Evolutionary conservation across 2,888 invertebrate genomes (phyloP).

Genomic region (Autographa pulchrina): DNA sequence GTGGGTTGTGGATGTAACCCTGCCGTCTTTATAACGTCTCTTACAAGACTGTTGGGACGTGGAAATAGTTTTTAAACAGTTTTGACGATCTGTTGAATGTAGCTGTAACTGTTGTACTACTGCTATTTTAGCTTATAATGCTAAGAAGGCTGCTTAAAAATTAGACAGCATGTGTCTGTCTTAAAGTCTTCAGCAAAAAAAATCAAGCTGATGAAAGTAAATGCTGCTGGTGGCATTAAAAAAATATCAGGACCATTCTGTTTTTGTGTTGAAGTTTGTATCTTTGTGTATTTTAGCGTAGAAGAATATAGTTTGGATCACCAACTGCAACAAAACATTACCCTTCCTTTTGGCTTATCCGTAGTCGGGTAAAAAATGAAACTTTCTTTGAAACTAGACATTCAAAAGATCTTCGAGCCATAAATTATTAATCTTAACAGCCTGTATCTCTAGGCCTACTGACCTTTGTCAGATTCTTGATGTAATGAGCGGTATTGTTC

Average conservation of each 20-base stretch:
- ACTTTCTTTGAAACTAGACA: background rate
- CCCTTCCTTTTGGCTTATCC: background rate
- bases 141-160: too few species aligned
- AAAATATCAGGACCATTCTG: too few species aligned
- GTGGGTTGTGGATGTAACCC: background rate
- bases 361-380: background rate
- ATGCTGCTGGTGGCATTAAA: too few species aligned
- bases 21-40: background rate
- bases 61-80: background rate
- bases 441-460: slow-evolving; percentile 35
- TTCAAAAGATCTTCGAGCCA: background rate
- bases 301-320: too few species aligned
- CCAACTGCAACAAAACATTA: too few species aligned
- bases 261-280: too few species aligned
- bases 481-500: slow-evolving; percentile 58
- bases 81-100: background rate
- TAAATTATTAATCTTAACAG: slow-evolving; percentile 7
- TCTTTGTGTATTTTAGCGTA: too few species aligned
- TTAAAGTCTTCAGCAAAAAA: too few species aligned
- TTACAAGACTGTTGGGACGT: background rate
- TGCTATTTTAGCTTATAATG: too few species aligned
- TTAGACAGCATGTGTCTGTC: too few species aligned
- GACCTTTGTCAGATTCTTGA: slow-evolving; percentile 51
- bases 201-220: too few species aligned
- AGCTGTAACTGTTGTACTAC: too few species aligned